Evolutionary conservation across 2,888 invertebrate species (phyloP).

Genomic region (Cerastis leucographa): DNA sequence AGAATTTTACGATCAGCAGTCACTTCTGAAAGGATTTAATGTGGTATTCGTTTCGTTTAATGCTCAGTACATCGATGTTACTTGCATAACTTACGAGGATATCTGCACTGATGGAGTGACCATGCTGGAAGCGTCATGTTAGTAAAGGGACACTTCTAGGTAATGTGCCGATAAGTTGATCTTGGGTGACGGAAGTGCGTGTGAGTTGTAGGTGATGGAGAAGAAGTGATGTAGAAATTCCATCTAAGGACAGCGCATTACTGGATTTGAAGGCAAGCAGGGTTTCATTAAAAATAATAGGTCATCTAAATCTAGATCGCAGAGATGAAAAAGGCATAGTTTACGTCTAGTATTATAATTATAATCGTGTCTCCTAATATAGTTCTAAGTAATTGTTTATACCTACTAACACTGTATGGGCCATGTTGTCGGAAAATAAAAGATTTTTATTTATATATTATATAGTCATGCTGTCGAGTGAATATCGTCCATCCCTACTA

Average conservation of each 20-base stretch:
- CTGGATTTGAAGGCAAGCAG: background rate
- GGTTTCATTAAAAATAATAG: background rate
- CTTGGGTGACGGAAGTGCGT: slow-evolving; percentile 8
- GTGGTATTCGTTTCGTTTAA: slow-evolving; percentile 71
- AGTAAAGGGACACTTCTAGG: slow-evolving; percentile 25
- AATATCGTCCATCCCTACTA: background rate
- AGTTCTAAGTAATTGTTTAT: too few relatives aligned
- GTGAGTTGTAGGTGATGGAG: background rate
- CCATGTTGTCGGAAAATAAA: too few relatives aligned
- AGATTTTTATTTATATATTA: too few relatives aligned
- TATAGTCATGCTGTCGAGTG: background rate
- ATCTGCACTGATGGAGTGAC: slow-evolving; percentile 34
- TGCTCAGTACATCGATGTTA: slow-evolving; percentile 66
- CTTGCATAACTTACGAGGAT: slow-evolving; percentile 65
- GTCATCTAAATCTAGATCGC: background rate
- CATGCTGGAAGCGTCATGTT: slow-evolving; percentile 12
- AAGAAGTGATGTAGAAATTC: background rate
- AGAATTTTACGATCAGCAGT: slow-evolving; percentile 70
- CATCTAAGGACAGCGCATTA: slow-evolving; percentile 1
- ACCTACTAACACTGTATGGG: too few relatives aligned
- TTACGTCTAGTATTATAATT: too few relatives aligned
- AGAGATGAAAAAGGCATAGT: background rate
- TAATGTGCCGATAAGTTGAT: slow-evolving; percentile 37
- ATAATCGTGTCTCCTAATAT: too few relatives aligned
- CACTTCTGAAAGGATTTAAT: slow-evolving; percentile 70